Conservation (phyloP, 2,888 invertebrate species). For the Strigamia crassipes region DNA sequence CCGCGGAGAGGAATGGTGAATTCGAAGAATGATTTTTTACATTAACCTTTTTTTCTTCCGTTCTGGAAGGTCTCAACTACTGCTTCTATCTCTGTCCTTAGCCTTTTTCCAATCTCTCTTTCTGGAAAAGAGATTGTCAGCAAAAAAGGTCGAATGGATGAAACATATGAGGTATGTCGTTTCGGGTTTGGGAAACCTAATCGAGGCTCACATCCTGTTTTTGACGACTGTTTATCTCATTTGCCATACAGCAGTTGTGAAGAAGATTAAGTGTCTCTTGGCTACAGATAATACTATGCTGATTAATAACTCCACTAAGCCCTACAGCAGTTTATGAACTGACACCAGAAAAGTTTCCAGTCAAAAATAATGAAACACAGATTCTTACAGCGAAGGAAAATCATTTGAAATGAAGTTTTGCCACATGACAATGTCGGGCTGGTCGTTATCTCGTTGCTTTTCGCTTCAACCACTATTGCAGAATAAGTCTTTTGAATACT, state of each 20-base stretch:
- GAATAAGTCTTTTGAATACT: background rate
- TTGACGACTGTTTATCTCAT: constrained; percentile 15
- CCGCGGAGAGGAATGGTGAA: background rate
- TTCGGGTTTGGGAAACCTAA: constrained; percentile 17
- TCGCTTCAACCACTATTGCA: background rate
- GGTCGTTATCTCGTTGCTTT: background rate
- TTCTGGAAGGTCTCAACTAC: background rate
- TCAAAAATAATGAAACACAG: background rate
- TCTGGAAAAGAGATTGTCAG: constrained; percentile 16
- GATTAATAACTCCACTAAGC: constrained; percentile 12
- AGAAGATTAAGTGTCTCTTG: background rate
- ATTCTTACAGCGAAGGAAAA: background rate
- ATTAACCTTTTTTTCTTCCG: background rate
- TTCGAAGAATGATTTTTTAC: constrained; percentile 49
- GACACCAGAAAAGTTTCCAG: background rate
- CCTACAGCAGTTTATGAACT: background rate
- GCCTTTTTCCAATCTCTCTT: background rate
- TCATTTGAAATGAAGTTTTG: background rate
- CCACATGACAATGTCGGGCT: background rate
- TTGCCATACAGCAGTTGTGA: constrained; percentile 16
- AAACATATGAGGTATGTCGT: constrained; percentile 12
- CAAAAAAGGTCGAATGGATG: constrained; percentile 11
- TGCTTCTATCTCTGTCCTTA: constrained; percentile 14
- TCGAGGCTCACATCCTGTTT: constrained; percentile 10
- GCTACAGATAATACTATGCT: constrained; percentile 3